Evolutionary conservation across 2,888 invertebrate species (phyloP), one percentile per base, ranked within the genome.

Genomic region (Drosophila kuntzei): DNA sequence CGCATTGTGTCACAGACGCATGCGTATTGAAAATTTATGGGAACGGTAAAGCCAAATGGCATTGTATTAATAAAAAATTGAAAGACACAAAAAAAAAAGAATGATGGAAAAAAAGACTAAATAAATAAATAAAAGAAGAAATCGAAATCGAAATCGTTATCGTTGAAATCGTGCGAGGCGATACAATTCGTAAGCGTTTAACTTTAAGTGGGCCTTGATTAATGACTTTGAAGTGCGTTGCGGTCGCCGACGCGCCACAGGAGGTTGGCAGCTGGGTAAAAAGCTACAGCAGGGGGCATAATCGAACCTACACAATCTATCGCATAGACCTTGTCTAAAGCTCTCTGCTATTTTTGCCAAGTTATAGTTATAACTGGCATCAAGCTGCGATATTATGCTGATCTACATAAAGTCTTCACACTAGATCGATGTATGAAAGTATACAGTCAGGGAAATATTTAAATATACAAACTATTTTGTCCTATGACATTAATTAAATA

Each of bases 121-220:
- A 60, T 16, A 63, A 58, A 60, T 74, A 43, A 57, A 47, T 32
- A 34, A 34, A 37, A 41, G 54, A 14, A 22, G 54, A 41, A 54
- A 54, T 54, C 34, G 32, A 49, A 71, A 70, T 66, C 54, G 64
- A 79, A 79, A 82, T 86, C 78, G 81, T 75, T 87, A 81, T 81
- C 87, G 85, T 66, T 84, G 59, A 77, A 80, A 84, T 81, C 81
- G 87, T 84, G 81, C 78, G 63, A 66, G 74, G 64, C 84, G 84
- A 77, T 75, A 83, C 84, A 88, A 88, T 88, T 83, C 84, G 84
- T 83, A 86, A 83, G 88, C 82, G 87, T 86, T 83, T 83, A 86
- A 80, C 68, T 87, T 83, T 83, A 83, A 83, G 83, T 83, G 83
- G 89, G 83, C 58, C 78, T 75, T 83, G 83, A 88, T 83, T 83